phyloP scores from a whole-genome alignment of 2,113 vertebrate species.

The Rafetus swinhoei region DNA sequence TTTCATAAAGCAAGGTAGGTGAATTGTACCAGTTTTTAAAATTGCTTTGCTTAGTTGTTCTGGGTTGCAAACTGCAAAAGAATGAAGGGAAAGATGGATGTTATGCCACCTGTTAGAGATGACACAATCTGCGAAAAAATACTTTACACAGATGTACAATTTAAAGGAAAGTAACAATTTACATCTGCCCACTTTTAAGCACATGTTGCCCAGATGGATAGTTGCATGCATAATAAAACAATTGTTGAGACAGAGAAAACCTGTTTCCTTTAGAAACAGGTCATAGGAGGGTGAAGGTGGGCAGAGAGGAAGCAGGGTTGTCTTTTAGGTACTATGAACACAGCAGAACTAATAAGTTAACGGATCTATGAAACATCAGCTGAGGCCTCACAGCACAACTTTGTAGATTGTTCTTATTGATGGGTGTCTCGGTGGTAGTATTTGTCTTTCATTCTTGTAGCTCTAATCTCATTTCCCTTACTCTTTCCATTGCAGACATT shows the following conservation, averaged over 20 bases:
- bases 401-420: slow-evolving; percentile 23
- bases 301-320: slow-evolving; percentile 54
- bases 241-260: slow-evolving; percentile 30
- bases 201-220: slow-evolving; percentile 65
- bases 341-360: slow-evolving; percentile 44
- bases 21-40: slow-evolving; percentile 23
- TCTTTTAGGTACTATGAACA: slow-evolving; percentile 53
- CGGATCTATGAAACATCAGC: background rate
- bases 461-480: slow-evolving; percentile 5
- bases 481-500: background rate
- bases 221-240: slow-evolving; percentile 49
- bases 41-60: slow-evolving; percentile 5
- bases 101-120: background rate
- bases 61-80: background rate
- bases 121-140: slow-evolving; percentile 34
- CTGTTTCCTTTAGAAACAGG: slow-evolving; percentile 42
- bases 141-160: slow-evolving; percentile 50
- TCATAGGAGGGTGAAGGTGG: slow-evolving; percentile 52
- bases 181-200: slow-evolving; percentile 65
- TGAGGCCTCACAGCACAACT: slow-evolving; percentile 4
- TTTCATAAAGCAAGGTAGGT: background rate
- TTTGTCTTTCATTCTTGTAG: background rate
- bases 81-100: background rate
- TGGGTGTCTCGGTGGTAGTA: background rate
- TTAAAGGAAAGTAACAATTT: slow-evolving; percentile 52